Conservation (phyloP, 2,113 vertebrate species). For the Seriola quinqueradiata region DNA sequence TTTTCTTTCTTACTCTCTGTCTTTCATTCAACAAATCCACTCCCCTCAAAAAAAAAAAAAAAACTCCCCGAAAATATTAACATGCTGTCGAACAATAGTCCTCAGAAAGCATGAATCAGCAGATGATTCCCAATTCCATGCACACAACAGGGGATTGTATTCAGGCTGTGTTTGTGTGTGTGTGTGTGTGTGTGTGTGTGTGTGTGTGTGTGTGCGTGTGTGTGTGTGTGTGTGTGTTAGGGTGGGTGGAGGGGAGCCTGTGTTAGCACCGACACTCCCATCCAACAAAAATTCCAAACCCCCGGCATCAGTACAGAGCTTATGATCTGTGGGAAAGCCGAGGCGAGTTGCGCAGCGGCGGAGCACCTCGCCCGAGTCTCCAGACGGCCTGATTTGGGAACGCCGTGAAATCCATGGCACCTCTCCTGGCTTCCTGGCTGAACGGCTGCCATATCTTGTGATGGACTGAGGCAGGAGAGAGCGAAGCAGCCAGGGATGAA, state of each 20-base stretch:
- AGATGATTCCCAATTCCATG: constrained; percentile 75
- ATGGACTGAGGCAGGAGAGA: constrained; percentile 87
- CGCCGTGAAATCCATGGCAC: constrained; percentile 86
- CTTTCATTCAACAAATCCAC: constrained; percentile 76
- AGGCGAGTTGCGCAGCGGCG: constrained; percentile 49
- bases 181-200: constrained; percentile 40
- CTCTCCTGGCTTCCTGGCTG: constrained; percentile 85
- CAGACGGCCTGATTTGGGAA: constrained; percentile 80
- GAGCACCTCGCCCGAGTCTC: constrained; percentile 78
- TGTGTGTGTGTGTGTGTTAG: constrained; percentile 10
- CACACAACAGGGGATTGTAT: constrained; percentile 75
- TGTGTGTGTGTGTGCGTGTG: constrained; percentile 48
- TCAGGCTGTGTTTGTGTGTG: constrained; percentile 38
- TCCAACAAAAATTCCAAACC: constrained; percentile 72
- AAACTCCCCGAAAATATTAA: constrained; percentile 73
- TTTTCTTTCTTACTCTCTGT: constrained; percentile 66
- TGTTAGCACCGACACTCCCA: constrained; percentile 58
- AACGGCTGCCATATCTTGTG: constrained; percentile 87
- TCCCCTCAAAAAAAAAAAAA: constrained; percentile 40
- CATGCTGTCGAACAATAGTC: constrained; percentile 72
- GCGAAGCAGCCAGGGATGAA: constrained; percentile 87
- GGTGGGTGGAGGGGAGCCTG: constrained; percentile 59
- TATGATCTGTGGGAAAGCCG: constrained; percentile 76
- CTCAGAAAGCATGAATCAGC: constrained; percentile 79
- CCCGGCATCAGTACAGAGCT: constrained; percentile 66